phyloP scores from a whole-genome alignment of 2,113 vertebrate species.

The Heterochromis multidens region DNA sequence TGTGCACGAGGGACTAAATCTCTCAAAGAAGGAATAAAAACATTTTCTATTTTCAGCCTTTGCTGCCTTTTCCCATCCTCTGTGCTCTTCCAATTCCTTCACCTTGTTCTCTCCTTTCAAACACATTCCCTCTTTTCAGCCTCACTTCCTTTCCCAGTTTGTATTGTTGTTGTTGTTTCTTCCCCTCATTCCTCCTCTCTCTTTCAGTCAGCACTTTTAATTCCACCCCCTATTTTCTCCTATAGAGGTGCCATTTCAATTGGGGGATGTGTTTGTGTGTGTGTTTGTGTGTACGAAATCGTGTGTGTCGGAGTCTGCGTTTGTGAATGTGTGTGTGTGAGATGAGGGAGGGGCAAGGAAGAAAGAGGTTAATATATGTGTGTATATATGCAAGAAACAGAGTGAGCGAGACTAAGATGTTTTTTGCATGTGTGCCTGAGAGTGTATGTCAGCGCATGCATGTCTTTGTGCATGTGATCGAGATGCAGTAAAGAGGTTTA shows the following conservation, averaged over 20 bases:
- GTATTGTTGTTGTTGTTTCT: constrained; percentile 60
- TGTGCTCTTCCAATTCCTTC: constrained; percentile 39
- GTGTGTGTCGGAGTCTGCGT: neutral
- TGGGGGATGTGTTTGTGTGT: constrained; percentile 11
- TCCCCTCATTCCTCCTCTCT: constrained; percentile 49
- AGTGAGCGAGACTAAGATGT: neutral
- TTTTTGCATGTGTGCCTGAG: neutral
- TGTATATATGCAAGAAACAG: constrained; percentile 22
- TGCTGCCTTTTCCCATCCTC: constrained; percentile 30
- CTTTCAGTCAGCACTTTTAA: constrained; percentile 61
- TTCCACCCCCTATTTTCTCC: constrained; percentile 65
- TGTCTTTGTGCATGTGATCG: constrained; percentile 41
- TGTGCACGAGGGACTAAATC: constrained; percentile 14
- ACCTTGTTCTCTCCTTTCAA: constrained; percentile 56
- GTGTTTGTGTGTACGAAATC: neutral
- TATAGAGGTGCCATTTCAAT: constrained; percentile 41
- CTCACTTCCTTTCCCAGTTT: constrained; percentile 64
- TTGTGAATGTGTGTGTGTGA: neutral
- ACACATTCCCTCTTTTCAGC: constrained; percentile 56
- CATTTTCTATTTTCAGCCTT: constrained; percentile 60
- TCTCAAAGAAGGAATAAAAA: constrained; percentile 12
- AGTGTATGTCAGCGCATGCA: constrained; percentile 12
- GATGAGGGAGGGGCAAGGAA: neutral
- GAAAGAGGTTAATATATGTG: constrained; percentile 38
- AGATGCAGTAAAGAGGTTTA: constrained; percentile 43